Evolutionary conservation across 1,140 invertebrate species (phyloP).

Genomic region (Drosophila nasuta): DNA sequence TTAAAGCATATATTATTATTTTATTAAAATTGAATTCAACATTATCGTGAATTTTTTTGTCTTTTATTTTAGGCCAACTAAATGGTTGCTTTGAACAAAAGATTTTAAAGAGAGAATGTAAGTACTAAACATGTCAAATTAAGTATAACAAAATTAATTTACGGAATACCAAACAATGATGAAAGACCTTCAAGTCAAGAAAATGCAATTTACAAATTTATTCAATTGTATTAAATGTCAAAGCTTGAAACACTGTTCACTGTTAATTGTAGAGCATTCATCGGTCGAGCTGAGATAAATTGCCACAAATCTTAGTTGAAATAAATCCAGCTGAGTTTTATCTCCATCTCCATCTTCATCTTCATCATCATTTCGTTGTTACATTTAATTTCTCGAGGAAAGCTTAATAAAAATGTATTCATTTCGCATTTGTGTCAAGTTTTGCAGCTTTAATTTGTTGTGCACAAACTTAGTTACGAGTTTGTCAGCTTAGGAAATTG

Average conservation of each 20-base stretch:
- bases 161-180: too few relatives aligned
- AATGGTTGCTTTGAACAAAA: too few relatives aligned
- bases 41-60: too few relatives aligned
- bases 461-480: conserved; percentile 14
- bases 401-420: conserved; percentile 21
- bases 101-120: too few relatives aligned
- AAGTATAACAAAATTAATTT: too few relatives aligned
- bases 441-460: conserved; percentile 23
- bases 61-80: too few relatives aligned
- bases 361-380: conserved; percentile 26
- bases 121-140: too few relatives aligned
- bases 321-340: neutral
- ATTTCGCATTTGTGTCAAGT: conserved; percentile 34
- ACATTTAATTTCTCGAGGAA: conserved; percentile 2
- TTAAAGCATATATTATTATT: too few relatives aligned
- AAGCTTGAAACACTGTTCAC: neutral
- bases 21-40: too few relatives aligned
- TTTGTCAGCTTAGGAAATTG: conserved; percentile 59
- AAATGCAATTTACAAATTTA: too few relatives aligned
- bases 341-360: conserved; percentile 1
- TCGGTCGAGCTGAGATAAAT: neutral
- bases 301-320: neutral
- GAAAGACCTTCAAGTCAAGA: too few relatives aligned
- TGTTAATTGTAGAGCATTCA: neutral
- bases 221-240: too few relatives aligned